These are phyloP conservation scores for Chauna torquata DNA, from an alignment of 2,113 vertebrate species.

Conservation along the genomic window DNA sequence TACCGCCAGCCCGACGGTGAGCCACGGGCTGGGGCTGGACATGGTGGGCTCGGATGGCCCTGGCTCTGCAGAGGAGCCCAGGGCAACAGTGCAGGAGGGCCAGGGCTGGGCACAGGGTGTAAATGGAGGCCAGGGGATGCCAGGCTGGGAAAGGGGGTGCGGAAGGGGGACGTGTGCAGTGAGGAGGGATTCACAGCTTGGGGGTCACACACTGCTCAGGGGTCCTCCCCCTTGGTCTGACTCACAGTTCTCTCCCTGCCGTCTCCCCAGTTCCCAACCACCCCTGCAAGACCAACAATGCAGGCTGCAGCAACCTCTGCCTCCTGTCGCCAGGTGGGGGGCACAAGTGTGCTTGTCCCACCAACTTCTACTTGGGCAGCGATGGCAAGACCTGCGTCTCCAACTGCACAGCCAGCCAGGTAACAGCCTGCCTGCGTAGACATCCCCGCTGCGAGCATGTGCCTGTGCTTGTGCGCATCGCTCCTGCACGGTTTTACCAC, in stretches of 20 bases:
- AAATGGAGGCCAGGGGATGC: fast-evolving
- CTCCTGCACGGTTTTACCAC: neutral
- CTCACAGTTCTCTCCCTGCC: neutral
- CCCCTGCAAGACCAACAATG: slow-evolving; percentile 91
- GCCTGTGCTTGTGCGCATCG: fast-evolving
- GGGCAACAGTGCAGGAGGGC: neutral
- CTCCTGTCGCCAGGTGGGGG: slow-evolving; percentile 89
- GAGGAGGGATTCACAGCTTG: neutral
- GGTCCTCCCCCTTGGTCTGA: neutral
- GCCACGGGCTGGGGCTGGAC: fast-evolving
- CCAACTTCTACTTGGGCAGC: slow-evolving; percentile 93
- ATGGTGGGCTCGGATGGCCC: neutral
- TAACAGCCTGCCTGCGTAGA: neutral
- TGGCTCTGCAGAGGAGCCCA: fast-evolving
- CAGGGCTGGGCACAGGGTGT: neutral
- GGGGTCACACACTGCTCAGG: fast-evolving
- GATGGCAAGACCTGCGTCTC: slow-evolving; percentile 94
- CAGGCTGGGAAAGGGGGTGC: neutral
- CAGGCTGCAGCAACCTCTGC: slow-evolving; percentile 95
- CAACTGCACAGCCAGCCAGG: slow-evolving; percentile 98
- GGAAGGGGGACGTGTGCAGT: fast-evolving
- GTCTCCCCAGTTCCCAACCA: slow-evolving; percentile 88
- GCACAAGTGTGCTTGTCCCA: slow-evolving; percentile 94
- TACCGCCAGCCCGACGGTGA: slow-evolving; percentile 90
- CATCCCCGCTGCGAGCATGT: fast-evolving